Percentiles rank a stretch among this genome's conserved stretches.
phyloP scores from a whole-genome alignment of 2,113 vertebrate genomes.

The Pantherophis guttatus region DNA sequence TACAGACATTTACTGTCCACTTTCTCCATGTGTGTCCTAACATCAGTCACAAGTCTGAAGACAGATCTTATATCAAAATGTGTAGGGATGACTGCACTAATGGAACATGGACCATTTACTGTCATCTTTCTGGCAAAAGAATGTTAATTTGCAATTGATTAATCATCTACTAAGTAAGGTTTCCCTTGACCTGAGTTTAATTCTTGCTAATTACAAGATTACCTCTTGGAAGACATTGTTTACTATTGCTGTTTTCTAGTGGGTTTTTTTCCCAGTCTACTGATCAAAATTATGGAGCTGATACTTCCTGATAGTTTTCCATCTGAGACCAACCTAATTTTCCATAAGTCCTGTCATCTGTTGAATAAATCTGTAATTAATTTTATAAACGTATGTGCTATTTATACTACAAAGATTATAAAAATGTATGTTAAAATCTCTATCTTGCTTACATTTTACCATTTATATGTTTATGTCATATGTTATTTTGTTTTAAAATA shows the following conservation, averaged over 20 bases:
- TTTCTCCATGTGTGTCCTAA: background rate
- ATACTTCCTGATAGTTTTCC: background rate
- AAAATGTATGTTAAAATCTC: background rate
- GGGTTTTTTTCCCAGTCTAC: background rate
- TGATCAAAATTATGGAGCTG: background rate
- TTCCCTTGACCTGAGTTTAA: background rate
- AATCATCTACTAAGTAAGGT: background rate
- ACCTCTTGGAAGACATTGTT: background rate
- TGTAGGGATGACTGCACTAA: background rate
- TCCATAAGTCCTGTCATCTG: background rate
- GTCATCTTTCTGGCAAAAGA: background rate
- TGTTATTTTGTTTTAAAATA: background rate
- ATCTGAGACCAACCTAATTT: background rate
- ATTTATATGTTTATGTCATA: background rate
- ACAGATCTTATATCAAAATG: background rate
- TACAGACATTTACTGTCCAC: background rate
- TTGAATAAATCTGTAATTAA: background rate
- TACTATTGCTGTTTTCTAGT: background rate
- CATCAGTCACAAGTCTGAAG: background rate
- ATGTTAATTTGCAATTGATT: background rate
- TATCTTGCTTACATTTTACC: background rate
- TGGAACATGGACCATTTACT: background rate
- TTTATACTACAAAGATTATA: background rate
- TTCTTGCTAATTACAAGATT: background rate
- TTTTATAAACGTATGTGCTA: background rate